Evolutionary conservation across 2,888 invertebrate species (phyloP), one percentile per base, ranked within the genome.

Genomic region (Coleophora flavipennella): DNA sequence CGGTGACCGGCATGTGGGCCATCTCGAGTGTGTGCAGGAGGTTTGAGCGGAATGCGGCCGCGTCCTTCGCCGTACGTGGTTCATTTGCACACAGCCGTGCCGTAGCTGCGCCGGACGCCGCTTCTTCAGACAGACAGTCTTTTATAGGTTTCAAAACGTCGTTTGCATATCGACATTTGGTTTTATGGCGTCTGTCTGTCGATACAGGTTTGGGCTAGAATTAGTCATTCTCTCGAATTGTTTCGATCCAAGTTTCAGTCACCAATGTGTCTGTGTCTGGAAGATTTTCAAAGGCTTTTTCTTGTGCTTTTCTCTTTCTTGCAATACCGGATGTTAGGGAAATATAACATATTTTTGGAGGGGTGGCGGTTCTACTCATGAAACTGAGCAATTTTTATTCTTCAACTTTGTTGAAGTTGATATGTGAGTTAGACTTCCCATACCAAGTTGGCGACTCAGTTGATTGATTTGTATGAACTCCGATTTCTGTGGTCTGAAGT

Each of bases 21-120:
- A 72, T 69, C 68, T 68, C 63, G 62, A 50, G 51, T 72, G 76
- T 71, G 65, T 70, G 61, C 75, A 71, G 72, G 20, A 20, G 20
- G 20, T 20, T 20, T 59, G 67, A 53, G 59, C 54, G 83, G 83
- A 83, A 83, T 83, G 83, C 81, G 83, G 80, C 70, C 81, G 70
- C 80, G 83, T 83, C 83, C 83, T 83, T 83, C 81, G 77, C 59
- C 71, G 71, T 73, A 74, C 75, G 69, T 70, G 70, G 68, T 72
- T 77, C 79, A 79, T 79, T 80, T 79, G 80, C 83, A 79, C 77
- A 79, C 72, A 73, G 69, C 3, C 20, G 20, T 20, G 20, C 59
- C 76, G 61, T n/a, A n/a, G n/a, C n/a, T n/a, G n/a, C n/a, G n/a
- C n/a, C n/a, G n/a, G n/a, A n/a, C 59, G 66, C 65, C 53, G 49